A percentile compares a stretch with the other conserved stretches of the same genome.
These are phyloP conservation scores for Drosophila ezoana DNA, from an alignment of 2,888 invertebrate genomes.

Conservation along the genomic window DNA sequence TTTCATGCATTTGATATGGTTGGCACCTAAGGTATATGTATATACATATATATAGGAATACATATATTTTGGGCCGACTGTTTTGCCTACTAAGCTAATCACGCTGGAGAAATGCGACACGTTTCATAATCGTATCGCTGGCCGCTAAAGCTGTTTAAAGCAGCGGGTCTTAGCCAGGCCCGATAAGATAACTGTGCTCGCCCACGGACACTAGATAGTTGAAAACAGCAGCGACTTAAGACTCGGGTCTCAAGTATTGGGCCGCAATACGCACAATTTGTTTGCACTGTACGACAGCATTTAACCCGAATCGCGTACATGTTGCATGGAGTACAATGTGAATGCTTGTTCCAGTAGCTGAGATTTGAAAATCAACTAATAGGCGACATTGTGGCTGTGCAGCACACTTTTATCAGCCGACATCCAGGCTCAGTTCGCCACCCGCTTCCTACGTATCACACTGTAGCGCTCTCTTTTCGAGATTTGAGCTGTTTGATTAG, in stretches of 20 bases:
- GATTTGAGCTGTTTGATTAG: conserved; percentile 39
- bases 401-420: neutral
- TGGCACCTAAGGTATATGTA: neutral
- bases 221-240: conserved; percentile 19
- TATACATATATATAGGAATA: neutral
- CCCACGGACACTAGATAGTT: conserved; percentile 12
- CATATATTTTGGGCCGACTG: neutral
- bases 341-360: conserved; percentile 35
- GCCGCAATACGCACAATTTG: conserved; percentile 20
- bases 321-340: conserved; percentile 35
- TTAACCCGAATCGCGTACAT: conserved; percentile 23
- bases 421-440: neutral
- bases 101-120: conserved; percentile 53
- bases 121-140: conserved; percentile 60
- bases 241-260: conserved; percentile 10
- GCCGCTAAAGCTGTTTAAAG: conserved; percentile 18
- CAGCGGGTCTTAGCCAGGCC: conserved; percentile 34
- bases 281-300: conserved; percentile 12
- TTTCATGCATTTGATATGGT: neutral
- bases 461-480: neutral
- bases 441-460: neutral
- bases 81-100: conserved; percentile 57
- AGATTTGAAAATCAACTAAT: conserved; percentile 32
- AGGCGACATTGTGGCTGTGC: conserved; percentile 63
- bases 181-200: conserved; percentile 54